Evolutionary conservation across 92 coral and sea anemone species (phyloP), one percentile per base, ranked within the genome.

Genomic region (Diadumene lineata): DNA sequence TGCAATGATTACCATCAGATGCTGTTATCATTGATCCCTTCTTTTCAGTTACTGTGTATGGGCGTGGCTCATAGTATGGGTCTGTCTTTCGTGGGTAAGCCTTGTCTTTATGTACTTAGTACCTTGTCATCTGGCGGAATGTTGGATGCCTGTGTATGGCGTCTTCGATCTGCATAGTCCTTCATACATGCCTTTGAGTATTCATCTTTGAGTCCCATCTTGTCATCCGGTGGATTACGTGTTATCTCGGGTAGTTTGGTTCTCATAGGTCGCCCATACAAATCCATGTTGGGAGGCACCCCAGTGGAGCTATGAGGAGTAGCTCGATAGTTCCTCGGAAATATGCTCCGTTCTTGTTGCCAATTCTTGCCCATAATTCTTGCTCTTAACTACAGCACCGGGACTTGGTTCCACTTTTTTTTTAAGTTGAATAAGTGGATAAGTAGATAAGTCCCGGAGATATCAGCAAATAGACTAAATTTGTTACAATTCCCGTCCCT

Each of bases 21-120:
- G 90, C 83, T 7, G 91, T 86, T 28, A 86, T 32, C 91, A 82
- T 89, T 16, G 94, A 82, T 18, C 88, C 83, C 46, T 86, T 89
- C 24, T 32, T 64, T 30, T 76, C 73, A 16, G 76, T 67, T 19
- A 85, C 87, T 24, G 60, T 66, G 46, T 68, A 86, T 13, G 87
- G 87, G n/a, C 64, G 67, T 24, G 86, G 81, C 27, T 89, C 81
- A 43, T 82, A 89, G 11, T 60, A 77, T 18, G 82, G 72, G 17
- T 68, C 67, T 13, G 82, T 26, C 44, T 85, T 85, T 72, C 28
- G 72, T 46, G 66, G 50, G 16, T 56, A 9, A n/a, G 68, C 32
- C n/a, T n/a, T n/a, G 22, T 79, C 84, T 23, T 81, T 64, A 68
- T 85, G n/a, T 77, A 16, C 84, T 78, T 18, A 88, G 27, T 29